Conservation (phyloP, 2,797 vertebrate genomes). For the Microcaecilia unicolor region DNA sequence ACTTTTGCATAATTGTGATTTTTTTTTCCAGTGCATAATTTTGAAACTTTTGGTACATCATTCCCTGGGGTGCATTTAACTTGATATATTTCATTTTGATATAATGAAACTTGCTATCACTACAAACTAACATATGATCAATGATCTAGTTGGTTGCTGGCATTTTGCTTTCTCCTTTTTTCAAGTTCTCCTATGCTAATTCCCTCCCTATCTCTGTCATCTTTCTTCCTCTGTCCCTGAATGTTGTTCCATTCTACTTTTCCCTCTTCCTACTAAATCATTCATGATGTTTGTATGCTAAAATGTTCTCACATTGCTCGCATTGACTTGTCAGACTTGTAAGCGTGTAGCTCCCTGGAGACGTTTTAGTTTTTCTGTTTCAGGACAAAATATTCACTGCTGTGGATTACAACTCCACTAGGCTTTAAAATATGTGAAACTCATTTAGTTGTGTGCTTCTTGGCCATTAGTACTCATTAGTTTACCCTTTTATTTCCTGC, state of each 20-base stretch:
- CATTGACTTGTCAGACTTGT: neutral
- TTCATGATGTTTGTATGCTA: constrained; percentile 23
- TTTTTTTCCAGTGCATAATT: too few relatives aligned
- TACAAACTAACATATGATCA: too few relatives aligned
- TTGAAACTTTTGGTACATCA: too few relatives aligned
- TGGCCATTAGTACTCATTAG: neutral
- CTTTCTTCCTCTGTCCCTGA: too few relatives aligned
- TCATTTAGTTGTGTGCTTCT: neutral
- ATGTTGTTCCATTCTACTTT: constrained; percentile 15
- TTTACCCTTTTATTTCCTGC: neutral
- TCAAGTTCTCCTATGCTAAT: too few relatives aligned
- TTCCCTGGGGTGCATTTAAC: too few relatives aligned
- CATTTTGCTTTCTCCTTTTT: too few relatives aligned
- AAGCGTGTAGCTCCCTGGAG: neutral
- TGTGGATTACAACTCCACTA: constrained; percentile 3
- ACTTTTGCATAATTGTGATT: too few relatives aligned
- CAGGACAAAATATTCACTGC: constrained; percentile 7
- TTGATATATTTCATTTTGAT: too few relatives aligned
- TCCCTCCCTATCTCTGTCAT: too few relatives aligned
- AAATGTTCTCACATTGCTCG: neutral
- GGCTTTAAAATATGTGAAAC: constrained; percentile 5
- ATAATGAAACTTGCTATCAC: too few relatives aligned
- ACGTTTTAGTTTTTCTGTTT: neutral
- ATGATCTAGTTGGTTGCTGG: too few relatives aligned
- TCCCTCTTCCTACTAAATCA: constrained; percentile 20